Conservation (phyloP, 2,888 invertebrate species). For the Dryococelus australis region DNA sequence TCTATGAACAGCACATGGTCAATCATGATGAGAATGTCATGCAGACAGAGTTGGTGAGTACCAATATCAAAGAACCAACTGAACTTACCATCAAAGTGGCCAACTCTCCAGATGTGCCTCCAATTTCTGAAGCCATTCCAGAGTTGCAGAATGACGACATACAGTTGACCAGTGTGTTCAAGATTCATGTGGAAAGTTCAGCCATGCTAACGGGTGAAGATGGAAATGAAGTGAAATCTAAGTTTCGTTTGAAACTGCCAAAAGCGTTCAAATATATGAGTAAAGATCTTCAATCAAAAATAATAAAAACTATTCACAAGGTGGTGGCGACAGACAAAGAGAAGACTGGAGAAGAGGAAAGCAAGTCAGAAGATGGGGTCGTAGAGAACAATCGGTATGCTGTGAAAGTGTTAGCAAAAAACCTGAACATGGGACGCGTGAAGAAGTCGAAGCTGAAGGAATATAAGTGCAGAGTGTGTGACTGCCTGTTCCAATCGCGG, state of each 20-base stretch:
- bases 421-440: neutral
- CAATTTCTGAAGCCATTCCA: neutral
- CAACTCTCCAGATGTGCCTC: neutral
- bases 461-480: neutral
- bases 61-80: neutral
- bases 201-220: neutral
- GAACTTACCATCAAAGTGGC: neutral
- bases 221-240: constrained; percentile 12
- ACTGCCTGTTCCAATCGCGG: neutral
- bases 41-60: neutral
- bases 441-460: constrained; percentile 3
- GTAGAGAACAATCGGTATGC: neutral
- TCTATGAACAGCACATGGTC: constrained; percentile 13
- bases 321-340: constrained; percentile 7
- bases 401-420: neutral
- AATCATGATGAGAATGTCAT: neutral
- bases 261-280: constrained; percentile 18
- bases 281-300: constrained; percentile 22
- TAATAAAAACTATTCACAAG: constrained; percentile 23
- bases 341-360: neutral
- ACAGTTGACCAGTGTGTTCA: constrained; percentile 6
- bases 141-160: neutral
- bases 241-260: constrained; percentile 13
- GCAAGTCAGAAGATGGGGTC: neutral
- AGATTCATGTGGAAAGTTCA: constrained; percentile 2